Evolutionary conservation across 2,888 invertebrate species (phyloP).

Genomic region (Tubulanus polymorphus): DNA sequence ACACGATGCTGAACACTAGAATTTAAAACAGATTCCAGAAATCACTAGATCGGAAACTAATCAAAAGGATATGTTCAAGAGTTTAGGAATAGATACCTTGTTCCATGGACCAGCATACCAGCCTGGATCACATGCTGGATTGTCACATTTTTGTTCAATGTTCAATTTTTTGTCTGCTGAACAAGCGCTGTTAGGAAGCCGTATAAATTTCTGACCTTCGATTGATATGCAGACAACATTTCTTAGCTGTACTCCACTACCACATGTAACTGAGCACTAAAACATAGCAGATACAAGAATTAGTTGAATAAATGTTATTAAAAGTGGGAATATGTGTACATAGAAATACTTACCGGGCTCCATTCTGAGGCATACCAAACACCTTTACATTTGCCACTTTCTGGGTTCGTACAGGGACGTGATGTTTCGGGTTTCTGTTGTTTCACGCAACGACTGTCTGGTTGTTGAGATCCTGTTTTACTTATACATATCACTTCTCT

Average conservation of each 20-base stretch:
- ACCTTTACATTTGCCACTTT: neutral
- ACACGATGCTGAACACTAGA: neutral
- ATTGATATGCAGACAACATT: constrained; percentile 76
- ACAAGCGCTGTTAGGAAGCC: neutral
- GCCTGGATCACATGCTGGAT: neutral
- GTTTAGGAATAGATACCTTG: neutral
- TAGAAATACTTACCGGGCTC: constrained; percentile 67
- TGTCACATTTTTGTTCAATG: neutral
- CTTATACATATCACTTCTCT: neutral
- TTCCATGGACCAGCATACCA: constrained; percentile 5
- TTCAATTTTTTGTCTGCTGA: neutral
- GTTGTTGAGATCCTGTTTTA: neutral
- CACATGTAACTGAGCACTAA: constrained; percentile 60
- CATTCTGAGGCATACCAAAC: constrained; percentile 67
- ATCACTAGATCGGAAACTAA: no score
- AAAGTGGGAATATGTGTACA: neutral
- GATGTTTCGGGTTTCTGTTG: neutral
- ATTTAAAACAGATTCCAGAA: neutral
- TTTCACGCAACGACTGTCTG: neutral
- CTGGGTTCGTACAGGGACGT: neutral
- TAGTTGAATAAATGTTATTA: neutral
- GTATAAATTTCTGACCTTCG: neutral
- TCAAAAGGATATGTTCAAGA: neutral
- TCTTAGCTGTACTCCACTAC: constrained; percentile 79
- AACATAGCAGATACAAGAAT: neutral